Conservation (phyloP, 2,797 vertebrate species). For the Hemitrygon akajei region DNA sequence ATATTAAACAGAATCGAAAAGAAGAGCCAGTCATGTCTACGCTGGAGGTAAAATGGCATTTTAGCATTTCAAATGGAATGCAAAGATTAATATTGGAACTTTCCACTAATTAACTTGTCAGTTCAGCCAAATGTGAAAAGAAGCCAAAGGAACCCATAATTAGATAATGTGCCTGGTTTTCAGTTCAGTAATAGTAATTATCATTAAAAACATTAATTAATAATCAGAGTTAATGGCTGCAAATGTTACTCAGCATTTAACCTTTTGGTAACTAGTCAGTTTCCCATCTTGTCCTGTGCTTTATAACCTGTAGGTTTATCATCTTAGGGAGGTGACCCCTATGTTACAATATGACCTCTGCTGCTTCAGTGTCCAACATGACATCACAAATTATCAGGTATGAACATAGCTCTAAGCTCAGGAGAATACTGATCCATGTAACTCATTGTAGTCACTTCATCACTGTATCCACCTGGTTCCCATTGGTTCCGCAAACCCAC, state of each 20-base stretch:
- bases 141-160: neutral
- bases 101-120: constrained; percentile 32
- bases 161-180: constrained; percentile 7
- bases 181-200: neutral
- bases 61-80: constrained; percentile 10
- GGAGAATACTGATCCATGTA: neutral
- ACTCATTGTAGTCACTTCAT: neutral
- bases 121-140: neutral
- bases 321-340: neutral
- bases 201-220: constrained; percentile 25
- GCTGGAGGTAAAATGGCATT: neutral
- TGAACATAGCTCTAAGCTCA: neutral
- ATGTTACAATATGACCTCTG: too few relatives aligned
- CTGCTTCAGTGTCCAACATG: neutral
- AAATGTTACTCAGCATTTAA: constrained; percentile 7
- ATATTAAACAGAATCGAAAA: neutral
- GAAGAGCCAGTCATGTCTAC: neutral
- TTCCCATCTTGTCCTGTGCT: neutral
- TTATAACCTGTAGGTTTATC: neutral
- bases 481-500: neutral
- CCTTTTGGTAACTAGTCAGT: neutral
- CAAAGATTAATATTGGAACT: constrained; percentile 28
- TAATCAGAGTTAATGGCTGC: neutral
- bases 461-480: neutral
- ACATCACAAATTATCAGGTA: neutral